These are phyloP conservation scores for Porites australiensis DNA, from an alignment of 64 coral and sea anemone species.

Conservation along the genomic window DNA sequence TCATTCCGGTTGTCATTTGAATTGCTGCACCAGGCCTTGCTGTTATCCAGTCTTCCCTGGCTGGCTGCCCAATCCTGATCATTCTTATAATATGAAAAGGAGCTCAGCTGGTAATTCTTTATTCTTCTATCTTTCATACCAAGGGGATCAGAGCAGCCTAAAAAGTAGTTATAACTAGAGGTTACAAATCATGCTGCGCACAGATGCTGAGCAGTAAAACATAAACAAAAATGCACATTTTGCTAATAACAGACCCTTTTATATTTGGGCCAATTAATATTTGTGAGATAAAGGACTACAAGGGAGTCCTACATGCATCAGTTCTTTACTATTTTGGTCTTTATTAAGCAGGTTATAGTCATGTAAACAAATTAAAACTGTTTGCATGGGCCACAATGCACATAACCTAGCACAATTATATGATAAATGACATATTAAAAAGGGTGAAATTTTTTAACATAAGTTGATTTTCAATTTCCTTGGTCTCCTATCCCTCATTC, in stretches of 20 bases:
- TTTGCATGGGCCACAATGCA: too few relatives aligned
- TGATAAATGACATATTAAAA: too few relatives aligned
- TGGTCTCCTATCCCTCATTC: too few relatives aligned
- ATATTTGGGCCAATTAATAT: too few relatives aligned
- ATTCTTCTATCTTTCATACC: conserved; percentile 68
- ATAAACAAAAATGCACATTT: not conserved
- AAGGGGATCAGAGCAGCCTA: conserved; percentile 66
- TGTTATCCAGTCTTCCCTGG: conserved; percentile 33
- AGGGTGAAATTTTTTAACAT: too few relatives aligned
- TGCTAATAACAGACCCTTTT: not conserved
- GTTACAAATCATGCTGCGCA: not conserved
- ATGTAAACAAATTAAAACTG: too few relatives aligned
- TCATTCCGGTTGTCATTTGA: not conserved
- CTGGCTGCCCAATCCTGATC: conserved; percentile 41
- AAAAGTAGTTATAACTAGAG: not conserved
- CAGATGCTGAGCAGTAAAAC: not conserved
- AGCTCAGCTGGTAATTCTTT: conserved; percentile 40
- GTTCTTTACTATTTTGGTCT: too few relatives aligned
- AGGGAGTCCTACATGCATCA: too few relatives aligned
- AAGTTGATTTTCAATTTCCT: too few relatives aligned
- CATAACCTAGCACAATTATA: too few relatives aligned
- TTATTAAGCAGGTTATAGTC: too few relatives aligned
- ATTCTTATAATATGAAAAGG: not conserved
- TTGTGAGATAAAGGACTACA: too few relatives aligned
- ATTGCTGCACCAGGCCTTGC: conserved; percentile 70